Evolutionary conservation across 2,888 invertebrate species (phyloP), one percentile per base, ranked within the genome.

Genomic region (Doris montereyensis): DNA sequence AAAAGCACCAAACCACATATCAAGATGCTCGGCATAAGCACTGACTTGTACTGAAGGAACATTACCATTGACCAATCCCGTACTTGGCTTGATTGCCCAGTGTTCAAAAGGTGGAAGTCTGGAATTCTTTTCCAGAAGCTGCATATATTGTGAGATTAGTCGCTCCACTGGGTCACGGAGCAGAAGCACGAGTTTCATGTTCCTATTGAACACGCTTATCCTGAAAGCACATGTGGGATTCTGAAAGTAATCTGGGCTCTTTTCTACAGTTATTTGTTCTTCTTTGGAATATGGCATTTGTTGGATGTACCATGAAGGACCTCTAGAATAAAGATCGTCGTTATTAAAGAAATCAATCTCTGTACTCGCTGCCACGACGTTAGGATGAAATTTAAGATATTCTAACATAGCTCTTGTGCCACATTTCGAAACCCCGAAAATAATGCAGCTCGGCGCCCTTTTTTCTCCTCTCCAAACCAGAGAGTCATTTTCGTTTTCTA

Each of bases 121-220:
- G 2, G 57, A 24, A 3, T 32, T n/a, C n/a, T 78, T 78, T 13
- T 78, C 78, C 4, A 26, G 17, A 1, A 78, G 67, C 21, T 78
- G 78, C 79, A 79, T 79, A 67, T 79, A 79, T 60, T 79, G 75
- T 1, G 79, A 79, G 13, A 79, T 62, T 10, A 79, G 75, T n/a
- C 79, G 67, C 58, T 79, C 79, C 57, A 79, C 75, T 1, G 79
- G 79, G 28, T 79, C 75, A 2, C 79, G 57, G 2, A 79, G 70
- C 26, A 79, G 28, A 0, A 79, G 41, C 1, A 79, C 13, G 4
- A 79, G 70, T n/a, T 75, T 75, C 21, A 30, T 79, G 0, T 3
- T 41, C 0, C 32, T 74, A 34, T 68, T 75, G 21, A 26, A 32
- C 8, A 35, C 58, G 26, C 58, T 60, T n/a, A 79, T 72, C 13